A percentile compares a stretch with the other conserved stretches of the same genome.
Evolutionary conservation across 2,113 vertebrate species (phyloP).

Genomic region (Henicopernis longicauda): DNA sequence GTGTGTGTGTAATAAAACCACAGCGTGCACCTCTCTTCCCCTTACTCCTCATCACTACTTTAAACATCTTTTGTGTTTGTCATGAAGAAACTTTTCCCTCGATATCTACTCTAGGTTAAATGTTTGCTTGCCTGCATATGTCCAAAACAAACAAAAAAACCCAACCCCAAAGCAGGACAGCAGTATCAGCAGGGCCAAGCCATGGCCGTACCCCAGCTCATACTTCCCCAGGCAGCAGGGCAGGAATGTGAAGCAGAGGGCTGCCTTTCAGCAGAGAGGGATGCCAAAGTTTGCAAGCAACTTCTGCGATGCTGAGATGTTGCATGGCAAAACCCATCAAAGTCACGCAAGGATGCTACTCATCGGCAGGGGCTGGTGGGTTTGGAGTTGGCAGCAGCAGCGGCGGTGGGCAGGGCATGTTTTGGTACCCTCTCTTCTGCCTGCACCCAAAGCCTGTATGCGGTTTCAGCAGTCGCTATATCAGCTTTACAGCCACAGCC

Average conservation of each 20-base stretch:
- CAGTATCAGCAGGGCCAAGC: background rate
- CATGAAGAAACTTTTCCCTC: background rate
- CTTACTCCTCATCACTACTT: background rate
- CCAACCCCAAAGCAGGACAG: background rate
- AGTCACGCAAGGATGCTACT: fast-evolving
- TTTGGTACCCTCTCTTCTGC: background rate
- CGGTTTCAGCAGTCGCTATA: background rate
- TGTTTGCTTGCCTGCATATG: background rate
- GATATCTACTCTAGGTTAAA: background rate
- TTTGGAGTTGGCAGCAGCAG: background rate
- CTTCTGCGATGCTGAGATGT: fast-evolving
- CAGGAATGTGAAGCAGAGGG: background rate
- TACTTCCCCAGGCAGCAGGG: background rate
- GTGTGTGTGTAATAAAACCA: background rate
- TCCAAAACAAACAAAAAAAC: background rate
- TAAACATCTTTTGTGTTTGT: too few relatives aligned
- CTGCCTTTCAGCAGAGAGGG: background rate
- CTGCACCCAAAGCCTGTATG: background rate
- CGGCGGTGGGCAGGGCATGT: fast-evolving
- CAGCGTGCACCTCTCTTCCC: background rate
- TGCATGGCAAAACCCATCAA: background rate
- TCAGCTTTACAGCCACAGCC: background rate
- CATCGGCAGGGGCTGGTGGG: too few relatives aligned
- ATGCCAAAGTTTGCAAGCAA: background rate
- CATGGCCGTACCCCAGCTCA: background rate